Evolutionary conservation across 2,797 vertebrate species (phyloP), one percentile per base, ranked within the genome.

Genomic region (Xerus rutilus): DNA sequence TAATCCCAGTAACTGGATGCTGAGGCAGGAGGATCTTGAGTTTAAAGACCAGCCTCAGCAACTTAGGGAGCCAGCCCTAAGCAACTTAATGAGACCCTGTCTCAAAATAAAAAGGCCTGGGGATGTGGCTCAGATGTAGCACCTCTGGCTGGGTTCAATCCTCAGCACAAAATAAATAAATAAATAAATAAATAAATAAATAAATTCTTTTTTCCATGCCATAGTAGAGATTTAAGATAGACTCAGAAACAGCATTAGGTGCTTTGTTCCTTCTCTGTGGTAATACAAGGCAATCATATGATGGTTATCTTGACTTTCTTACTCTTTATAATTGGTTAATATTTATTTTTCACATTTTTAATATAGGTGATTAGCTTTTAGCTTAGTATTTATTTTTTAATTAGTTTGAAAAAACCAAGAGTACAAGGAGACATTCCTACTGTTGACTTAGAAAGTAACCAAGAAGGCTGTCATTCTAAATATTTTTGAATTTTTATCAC

Each of bases 301-400:
- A n/a, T 64, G 14, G 6, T 73, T 35, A 20, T 64, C 12, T 62
- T 91, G 47, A 12, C 7, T 92, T 74, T 85, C 64, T 85, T 89
- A 25, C 23, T 90, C 43, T 72, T 62, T 23, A 54, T 0, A 87
- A 12, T 86, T 86, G 39, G 35, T 18, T 30, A 54, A 9, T 62
- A 17, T 69, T 64, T 88, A 82, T 82, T 91, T 91, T 92, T 82
- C 59, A 20, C 72, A 73, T 87, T 92, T 83, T 73, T 88, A 76
- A 32, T 69, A 20, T 47, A 76, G 65, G 20, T 79, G 65, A 70
- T 79, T 65, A 67, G 49, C 28, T 86, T 7, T 65, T 81, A 20
- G 28, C 35, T 93, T 74, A 86, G 18, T 87, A 54, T 90, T 79
- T 79, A 73, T 95, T 93, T 95, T 90, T 93, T 47, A 89, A 43